Evolutionary conservation across 2,888 invertebrate species (phyloP), one percentile per base, ranked within the genome.

Genomic region (Noctua janthe): DNA sequence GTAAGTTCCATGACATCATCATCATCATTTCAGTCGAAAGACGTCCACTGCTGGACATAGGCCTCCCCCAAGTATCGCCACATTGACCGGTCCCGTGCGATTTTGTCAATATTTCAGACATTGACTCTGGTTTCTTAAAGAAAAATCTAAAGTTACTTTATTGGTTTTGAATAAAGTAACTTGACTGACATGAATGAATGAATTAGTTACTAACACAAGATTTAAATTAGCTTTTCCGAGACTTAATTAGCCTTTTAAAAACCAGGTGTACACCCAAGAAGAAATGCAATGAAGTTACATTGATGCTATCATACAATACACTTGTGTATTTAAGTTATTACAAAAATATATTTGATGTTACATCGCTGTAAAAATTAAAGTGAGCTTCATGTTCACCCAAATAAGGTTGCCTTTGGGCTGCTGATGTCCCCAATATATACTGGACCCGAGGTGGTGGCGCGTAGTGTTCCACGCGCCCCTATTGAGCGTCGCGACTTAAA

Each of bases 1-100:
- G 98, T 98, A 92, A 93, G 97, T 80, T 7, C 23, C 13, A 47
- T 39, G n/a, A n/a, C 1, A 15, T 29, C 29, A 29, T 29, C 29
- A 29, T 29, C 29, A 29, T 29, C 29, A 29, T 29, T 29, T 29
- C 29, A 29, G 29, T 1, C 29, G 29, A 29, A 29, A 29, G 29
- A 29, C 29, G 29, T 29, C 29, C 29, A 29, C 29, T 29, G 29
- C 29, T 29, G 29, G 29, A 29, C n/a, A n/a, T n/a, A n/a, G n/a
- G n/a, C n/a, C n/a, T n/a, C n/a, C 29, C 29, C 29, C 29, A 29
- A 29, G 29, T 29, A 29, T 29, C 29, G 29, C 29, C 29, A 29
- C 29, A 29, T 29, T 29, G 29, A 29, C 29, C 29, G 29, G 29
- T 29, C 29, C 29, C 29, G 29, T 29, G 29, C 29, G 29, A 29